These are phyloP conservation scores for Pentalonia nigronervosa DNA, from an alignment of 1,140 invertebrate species.

Conservation along the genomic window DNA sequence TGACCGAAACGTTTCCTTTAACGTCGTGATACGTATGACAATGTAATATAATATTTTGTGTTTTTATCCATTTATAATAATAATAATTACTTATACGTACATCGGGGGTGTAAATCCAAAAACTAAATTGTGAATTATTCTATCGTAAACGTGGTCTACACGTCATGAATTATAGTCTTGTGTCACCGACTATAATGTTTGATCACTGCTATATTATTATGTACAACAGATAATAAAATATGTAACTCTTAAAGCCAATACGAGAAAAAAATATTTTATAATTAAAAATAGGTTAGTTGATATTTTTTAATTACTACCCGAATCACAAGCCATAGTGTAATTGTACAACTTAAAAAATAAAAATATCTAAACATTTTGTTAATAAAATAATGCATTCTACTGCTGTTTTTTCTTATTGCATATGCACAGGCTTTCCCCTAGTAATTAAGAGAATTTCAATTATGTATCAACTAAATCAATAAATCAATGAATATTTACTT, in stretches of 20 bases:
- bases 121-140: background rate
- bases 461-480: too few relatives aligned
- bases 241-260: too few relatives aligned
- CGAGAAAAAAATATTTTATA: too few relatives aligned
- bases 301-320: too few relatives aligned
- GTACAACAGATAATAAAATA: background rate
- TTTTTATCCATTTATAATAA: background rate
- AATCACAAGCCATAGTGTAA: background rate
- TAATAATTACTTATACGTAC: background rate
- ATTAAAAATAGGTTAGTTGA: too few relatives aligned
- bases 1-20: background rate
- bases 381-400: too few relatives aligned
- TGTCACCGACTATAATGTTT: background rate
- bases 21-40: background rate
- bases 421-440: too few relatives aligned
- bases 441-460: too few relatives aligned
- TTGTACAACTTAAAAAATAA: too few relatives aligned
- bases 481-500: too few relatives aligned
- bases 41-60: background rate
- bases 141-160: fast-evolving
- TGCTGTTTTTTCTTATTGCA: too few relatives aligned
- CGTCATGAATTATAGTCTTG: background rate
- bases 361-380: too few relatives aligned
- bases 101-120: background rate
- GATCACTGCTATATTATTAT: background rate